Evolutionary conservation across 1,140 invertebrate genomes (phyloP), one percentile per base, ranked within the genome.

Genomic region (Lordiphosa stackelbergi): DNA sequence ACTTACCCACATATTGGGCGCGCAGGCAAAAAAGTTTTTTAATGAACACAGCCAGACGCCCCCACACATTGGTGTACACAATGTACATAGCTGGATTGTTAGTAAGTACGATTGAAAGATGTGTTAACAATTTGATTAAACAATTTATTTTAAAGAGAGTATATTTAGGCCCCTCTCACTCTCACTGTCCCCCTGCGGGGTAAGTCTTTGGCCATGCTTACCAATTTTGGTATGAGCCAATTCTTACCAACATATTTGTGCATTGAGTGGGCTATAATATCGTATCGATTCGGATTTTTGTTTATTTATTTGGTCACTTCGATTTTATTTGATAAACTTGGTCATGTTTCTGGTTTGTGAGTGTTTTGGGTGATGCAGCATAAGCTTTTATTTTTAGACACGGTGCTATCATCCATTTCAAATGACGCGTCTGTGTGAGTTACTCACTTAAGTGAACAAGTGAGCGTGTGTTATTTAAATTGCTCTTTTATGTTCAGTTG

Each of bases 41-140:
- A 56, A 71, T 75, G 58, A 78, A 61, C 9, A 38, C 9, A 38
- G 49, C 40, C 40, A 5, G 41, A 58, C 72, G 48, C 71, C 72
- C 55, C 41, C 72, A 40, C 28, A 49, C 35, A 24, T 24, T 6
- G 22, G 22, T 24, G 22, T 24, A 24, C 22, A 19, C 19, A 19
- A 16, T 16, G 16, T 24, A 5, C 5, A 48, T 28, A 37, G 36
- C 35, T 24, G 38, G 38, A 55, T 24, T 31, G 48, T 52, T 9
- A 45, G 22, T 28, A 8, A 12, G 40, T 38, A 37, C 35, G 40
- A 3, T 36, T 53, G 22, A 59, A 53, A 68, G 47, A 68, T 24
- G 64, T 73, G 70, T 45, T 79, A 74, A 79, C 66, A 64, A 48
- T 48, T 63, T 69, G 57, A 52, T 63, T 65, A 81, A 74, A 78